A percentile compares a stretch with the other conserved stretches of the same genome.
Conservation (phyloP, 2,113 vertebrate species). For the Nymphicus hollandicus region DNA sequence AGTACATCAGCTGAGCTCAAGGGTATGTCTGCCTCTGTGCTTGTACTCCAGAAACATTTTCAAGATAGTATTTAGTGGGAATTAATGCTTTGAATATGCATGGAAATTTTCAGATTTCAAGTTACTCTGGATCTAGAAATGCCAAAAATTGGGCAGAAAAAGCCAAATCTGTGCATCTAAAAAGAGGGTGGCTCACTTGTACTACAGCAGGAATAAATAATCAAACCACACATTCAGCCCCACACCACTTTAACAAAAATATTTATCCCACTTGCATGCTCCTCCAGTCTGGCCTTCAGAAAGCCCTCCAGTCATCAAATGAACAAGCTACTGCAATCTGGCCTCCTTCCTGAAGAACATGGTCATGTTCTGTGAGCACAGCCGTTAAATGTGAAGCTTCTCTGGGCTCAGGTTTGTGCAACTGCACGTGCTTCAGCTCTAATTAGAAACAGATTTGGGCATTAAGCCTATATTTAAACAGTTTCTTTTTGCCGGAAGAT, state of each 20-base stretch:
- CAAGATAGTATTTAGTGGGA: background rate
- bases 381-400: background rate
- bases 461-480: background rate
- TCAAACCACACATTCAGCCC: background rate
- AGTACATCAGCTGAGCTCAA: background rate
- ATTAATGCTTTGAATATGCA: background rate
- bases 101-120: background rate
- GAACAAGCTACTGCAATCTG: background rate
- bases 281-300: background rate
- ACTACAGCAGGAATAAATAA: background rate
- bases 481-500: background rate
- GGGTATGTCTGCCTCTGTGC: background rate
- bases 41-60: background rate
- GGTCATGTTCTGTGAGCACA: background rate
- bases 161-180: background rate
- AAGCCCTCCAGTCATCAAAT: background rate
- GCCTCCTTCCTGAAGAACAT: background rate
- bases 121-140: background rate
- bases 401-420: too few relatives aligned
- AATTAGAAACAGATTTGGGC: background rate
- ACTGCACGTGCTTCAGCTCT: background rate
- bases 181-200: background rate
- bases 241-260: background rate
- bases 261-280: background rate
- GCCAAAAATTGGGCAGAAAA: background rate